These are phyloP conservation scores for Oligia latruncula DNA, from an alignment of 2,888 invertebrate genomes.

Conservation along the genomic window DNA sequence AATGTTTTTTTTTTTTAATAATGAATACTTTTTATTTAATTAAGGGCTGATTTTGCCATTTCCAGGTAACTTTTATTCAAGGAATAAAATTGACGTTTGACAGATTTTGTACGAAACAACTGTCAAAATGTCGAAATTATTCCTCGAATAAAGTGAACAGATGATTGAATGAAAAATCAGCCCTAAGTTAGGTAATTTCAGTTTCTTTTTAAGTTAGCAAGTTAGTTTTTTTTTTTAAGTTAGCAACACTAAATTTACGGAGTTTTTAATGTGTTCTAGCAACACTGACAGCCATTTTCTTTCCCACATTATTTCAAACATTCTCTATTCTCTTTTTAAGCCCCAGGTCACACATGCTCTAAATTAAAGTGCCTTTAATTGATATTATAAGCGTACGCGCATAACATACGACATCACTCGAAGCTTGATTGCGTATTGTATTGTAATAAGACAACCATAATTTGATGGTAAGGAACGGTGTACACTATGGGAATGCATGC, in stretches of 20 bases:
- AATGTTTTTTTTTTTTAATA: neutral
- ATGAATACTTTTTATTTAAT: neutral
- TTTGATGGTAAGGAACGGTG: conserved; percentile 58
- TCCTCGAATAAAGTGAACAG: too few relatives aligned
- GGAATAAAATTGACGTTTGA: too few relatives aligned
- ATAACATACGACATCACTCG: conserved; percentile 63
- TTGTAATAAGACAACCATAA: conserved; percentile 79
- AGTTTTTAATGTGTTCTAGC: neutral
- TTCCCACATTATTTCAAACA: neutral
- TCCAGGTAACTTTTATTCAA: too few relatives aligned
- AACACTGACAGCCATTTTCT: neutral
- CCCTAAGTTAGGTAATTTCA: neutral
- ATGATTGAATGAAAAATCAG: too few relatives aligned
- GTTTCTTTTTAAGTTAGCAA: neutral
- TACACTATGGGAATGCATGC: conserved; percentile 36
- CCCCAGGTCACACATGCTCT: conserved; percentile 53
- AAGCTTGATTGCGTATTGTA: conserved; percentile 85
- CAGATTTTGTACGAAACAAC: too few relatives aligned
- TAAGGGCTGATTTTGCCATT: too few relatives aligned
- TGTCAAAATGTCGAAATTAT: too few relatives aligned
- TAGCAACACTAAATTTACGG: neutral
- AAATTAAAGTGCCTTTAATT: conserved; percentile 57
- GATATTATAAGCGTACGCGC: conserved; percentile 43
- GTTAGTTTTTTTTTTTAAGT: too few relatives aligned
- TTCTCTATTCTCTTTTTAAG: neutral